Conservation (phyloP, 2,113 vertebrate genomes). For the Anarhynchus alexandrinus region DNA sequence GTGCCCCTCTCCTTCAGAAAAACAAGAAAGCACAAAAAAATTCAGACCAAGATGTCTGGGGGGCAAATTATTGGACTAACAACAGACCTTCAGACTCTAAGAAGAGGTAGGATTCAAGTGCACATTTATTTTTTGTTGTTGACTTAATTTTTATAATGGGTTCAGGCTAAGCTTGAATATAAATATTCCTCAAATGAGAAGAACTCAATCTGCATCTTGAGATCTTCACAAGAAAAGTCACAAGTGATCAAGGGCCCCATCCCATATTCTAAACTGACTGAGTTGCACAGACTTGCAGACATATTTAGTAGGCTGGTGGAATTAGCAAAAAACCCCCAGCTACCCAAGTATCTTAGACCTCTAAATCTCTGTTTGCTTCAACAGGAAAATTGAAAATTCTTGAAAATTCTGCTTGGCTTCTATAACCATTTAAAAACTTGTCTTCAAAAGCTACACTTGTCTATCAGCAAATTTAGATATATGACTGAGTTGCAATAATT, state of each 20-base stretch:
- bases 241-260: conserved; percentile 13
- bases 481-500: not conserved
- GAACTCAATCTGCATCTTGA: conserved; percentile 15
- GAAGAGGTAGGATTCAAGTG: not conserved
- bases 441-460: not conserved
- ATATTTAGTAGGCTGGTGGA: conserved; percentile 30
- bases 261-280: conserved; percentile 2
- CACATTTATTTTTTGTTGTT: not conserved
- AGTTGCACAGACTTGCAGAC: conserved; percentile 42
- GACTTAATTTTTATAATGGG: not conserved
- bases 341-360: not conserved
- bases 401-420: not conserved
- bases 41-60: not conserved
- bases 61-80: not conserved
- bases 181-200: not conserved
- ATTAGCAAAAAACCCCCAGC: not conserved
- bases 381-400: not conserved
- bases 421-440: not conserved
- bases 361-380: not conserved
- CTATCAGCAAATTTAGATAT: not conserved
- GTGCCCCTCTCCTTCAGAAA: not conserved
- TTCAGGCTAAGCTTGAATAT: not conserved
- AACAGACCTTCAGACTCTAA: not conserved
- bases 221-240: not conserved
- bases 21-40: not conserved